phyloP scores from a whole-genome alignment of 2,113 vertebrate genomes.

The Phyllostomus hastatus region DNA sequence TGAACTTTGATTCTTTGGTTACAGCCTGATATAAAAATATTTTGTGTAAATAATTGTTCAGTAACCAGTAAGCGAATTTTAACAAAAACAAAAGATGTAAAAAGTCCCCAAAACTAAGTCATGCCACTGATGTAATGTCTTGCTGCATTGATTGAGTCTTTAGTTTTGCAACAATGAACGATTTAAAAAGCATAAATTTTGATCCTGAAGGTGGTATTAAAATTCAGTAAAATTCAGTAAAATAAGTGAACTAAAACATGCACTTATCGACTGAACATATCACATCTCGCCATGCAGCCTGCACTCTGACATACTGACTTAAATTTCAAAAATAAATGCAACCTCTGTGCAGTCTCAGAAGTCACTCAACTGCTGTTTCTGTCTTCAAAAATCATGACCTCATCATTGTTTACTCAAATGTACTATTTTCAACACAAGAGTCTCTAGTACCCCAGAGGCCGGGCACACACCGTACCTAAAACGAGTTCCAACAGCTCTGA shows the following conservation, averaged over 20 bases:
- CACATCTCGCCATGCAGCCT: neutral
- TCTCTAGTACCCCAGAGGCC: neutral
- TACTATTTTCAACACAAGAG: neutral
- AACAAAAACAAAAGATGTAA: neutral
- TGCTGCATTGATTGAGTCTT: neutral
- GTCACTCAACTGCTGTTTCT: neutral
- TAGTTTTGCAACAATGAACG: neutral
- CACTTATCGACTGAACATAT: neutral
- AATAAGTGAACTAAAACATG: neutral
- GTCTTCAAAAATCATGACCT: neutral
- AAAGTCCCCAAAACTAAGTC: neutral
- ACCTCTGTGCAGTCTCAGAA: neutral
- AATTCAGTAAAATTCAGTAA: neutral
- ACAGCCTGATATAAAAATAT: neutral
- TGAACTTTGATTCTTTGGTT: neutral
- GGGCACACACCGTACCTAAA: neutral
- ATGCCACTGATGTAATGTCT: neutral
- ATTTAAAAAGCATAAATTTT: neutral
- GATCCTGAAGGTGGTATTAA: neutral
- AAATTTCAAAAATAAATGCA: slow-evolving; percentile 21
- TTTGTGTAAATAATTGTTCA: neutral
- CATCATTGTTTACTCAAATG: neutral
- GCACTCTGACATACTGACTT: neutral
- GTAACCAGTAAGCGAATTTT: neutral
- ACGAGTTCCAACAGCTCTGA: neutral